Evolutionary conservation across 2,113 vertebrate genomes (phyloP).

Genomic region (Saguinus midas): DNA sequence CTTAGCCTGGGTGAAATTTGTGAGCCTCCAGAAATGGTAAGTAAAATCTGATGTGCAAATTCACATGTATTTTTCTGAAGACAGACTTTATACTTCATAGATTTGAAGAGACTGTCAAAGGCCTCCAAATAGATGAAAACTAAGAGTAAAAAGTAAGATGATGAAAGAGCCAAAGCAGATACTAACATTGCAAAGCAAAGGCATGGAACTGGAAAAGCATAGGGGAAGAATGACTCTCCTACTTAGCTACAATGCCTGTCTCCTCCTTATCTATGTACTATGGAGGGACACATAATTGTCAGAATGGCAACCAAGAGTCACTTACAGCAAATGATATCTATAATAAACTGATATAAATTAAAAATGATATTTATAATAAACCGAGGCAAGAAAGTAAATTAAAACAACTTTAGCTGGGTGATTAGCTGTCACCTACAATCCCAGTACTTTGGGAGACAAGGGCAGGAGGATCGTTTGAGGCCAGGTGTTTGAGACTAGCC

Average conservation of each 20-base stretch:
- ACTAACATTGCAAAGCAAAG: not conserved
- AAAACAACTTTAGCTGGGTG: no score
- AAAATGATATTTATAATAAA: not conserved
- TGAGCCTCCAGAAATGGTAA: not conserved
- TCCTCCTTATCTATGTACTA: not conserved
- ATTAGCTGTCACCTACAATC: no score
- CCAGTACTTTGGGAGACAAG: no score
- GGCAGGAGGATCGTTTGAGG: no score
- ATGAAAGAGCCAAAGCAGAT: not conserved
- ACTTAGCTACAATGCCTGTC: not conserved
- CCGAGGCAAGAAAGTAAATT: constrained; percentile 7
- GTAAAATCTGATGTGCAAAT: not conserved
- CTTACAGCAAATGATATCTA: not conserved
- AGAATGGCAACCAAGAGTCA: not conserved
- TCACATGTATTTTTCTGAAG: not conserved
- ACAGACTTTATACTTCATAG: not conserved
- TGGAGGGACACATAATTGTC: not conserved
- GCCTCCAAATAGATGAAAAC: not conserved
- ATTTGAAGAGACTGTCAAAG: not conserved
- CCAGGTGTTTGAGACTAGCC: no score
- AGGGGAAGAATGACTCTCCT: not conserved
- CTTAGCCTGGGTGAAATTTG: not conserved
- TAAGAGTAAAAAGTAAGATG: not conserved
- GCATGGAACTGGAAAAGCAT: not conserved
- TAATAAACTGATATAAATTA: not conserved